Base-by-base conservation (phyloP, 2,888 invertebrate genomes). In the Arenicola marina region DNA sequence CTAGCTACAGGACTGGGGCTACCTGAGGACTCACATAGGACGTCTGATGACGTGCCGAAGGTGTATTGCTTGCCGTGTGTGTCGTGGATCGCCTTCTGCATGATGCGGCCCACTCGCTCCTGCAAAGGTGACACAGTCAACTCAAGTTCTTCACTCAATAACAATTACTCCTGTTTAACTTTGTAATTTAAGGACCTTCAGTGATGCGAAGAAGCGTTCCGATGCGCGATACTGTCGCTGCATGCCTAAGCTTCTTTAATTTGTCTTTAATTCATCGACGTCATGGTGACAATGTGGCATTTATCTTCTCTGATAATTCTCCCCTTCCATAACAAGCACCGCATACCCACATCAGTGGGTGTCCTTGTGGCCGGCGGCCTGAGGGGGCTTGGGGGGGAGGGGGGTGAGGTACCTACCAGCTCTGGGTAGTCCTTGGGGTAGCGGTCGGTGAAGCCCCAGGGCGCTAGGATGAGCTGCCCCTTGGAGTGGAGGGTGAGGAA, bases 401-500 rank as follows among this genome's bases (percentile, higher is more conserved):
- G 48, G 24, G 24, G 15, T 18, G 7, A 21, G 15, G 15, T 57
- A 46, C 51, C 32, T 4, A 59, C 59, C 31, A 59, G 51, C n/a
- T 59, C 59, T 7, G 4, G 4, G 7, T 29, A 29, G 59, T 51
- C 32, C 21, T 51, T 24, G 3, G 59, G 59, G 15, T 61, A 63
- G 4, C 65, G 59, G 24, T 63, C 65, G 0, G 79, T 81, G 62
- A 78, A 83, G 2, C 82, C 83, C 73, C 78, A 83, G 0, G 84
- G 82, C 7, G 76, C 73, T 77, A 84, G 73, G 83, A 82, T 83
- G 24, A 83, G 63, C 69, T 95, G 91, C 0, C 91, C 90, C 73
- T 86, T 91, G 43, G 91, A 89, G 76, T 92, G 92, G 67, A 92
- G 84, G 1, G 89, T 88, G 3, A 92, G 75, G 76, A 90, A 92